phyloP scores from a whole-genome alignment of 2,888 invertebrate species.

The Ichneumoninae sp. region DNA sequence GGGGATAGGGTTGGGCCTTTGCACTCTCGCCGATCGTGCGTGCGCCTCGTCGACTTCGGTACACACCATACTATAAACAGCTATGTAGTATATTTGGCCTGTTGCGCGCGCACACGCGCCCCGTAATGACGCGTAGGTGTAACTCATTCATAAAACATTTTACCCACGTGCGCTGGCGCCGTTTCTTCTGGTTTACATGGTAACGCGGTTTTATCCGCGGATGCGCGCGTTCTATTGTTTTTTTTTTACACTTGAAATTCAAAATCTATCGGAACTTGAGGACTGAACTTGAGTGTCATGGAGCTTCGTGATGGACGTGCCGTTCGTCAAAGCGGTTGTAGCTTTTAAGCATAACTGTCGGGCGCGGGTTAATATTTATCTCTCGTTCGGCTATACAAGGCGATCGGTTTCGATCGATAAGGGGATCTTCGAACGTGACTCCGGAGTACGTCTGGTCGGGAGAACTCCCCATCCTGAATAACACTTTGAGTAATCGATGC shows the following conservation, averaged over 20 bases:
- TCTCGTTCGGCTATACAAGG: slow-evolving; percentile 9
- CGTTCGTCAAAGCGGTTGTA: neutral
- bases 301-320: neutral
- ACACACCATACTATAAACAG: slow-evolving; percentile 18
- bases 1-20: slow-evolving; percentile 60
- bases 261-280: neutral
- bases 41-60: slow-evolving; percentile 27
- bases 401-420: slow-evolving; percentile 39
- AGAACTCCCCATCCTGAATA: slow-evolving; percentile 41
- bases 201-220: slow-evolving; percentile 25
- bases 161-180: slow-evolving; percentile 75
- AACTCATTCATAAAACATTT: slow-evolving; percentile 81
- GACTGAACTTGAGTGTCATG: neutral
- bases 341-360: neutral
- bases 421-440: slow-evolving; percentile 42
- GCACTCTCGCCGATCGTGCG: slow-evolving; percentile 40
- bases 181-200: slow-evolving; percentile 59
- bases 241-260: neutral
- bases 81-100: slow-evolving; percentile 72
- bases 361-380: slow-evolving; percentile 41
- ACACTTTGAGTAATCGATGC: slow-evolving; percentile 45
- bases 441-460: slow-evolving; percentile 14
- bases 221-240: neutral
- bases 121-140: slow-evolving; percentile 78
- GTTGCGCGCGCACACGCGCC: slow-evolving; percentile 54